Base-by-base conservation (phyloP, 2,888 invertebrate species). In the Drosophila infuscata region DNA sequence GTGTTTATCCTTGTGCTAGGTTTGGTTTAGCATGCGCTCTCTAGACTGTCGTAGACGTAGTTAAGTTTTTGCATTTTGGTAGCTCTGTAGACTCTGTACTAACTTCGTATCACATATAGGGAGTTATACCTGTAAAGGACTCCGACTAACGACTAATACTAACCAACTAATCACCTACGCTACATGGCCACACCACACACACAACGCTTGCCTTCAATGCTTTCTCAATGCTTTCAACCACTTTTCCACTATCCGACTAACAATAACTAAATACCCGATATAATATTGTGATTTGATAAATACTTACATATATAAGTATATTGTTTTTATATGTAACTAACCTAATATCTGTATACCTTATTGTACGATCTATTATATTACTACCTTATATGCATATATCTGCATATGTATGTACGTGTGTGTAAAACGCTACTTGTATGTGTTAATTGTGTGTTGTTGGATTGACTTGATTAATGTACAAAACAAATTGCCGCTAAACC, bases 371-470 rank as follows among this genome's bases (percentile, higher is more conserved):
- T 67, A 83, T 83, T 83, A 82, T 88, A 68, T 85, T 85, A 84
- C 57, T 59, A 58, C 58, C 67, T 60, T 54, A 61, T 67, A 68
- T 56, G 67, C 67, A 74, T 76, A 76, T 70, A 60, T 53, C 58
- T 76, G 66, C 48, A n/a, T 80, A 58, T 70, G 38, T 56, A 56
- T 38, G 29, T 38, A 30, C 73, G 61, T 79, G 74, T 79, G 82
- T 71, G 81, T 78, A 65, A 35, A 82, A 59, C 74, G 82, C 78
- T 78, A 82, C 79, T 82, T 82, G 74, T 90, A 90, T 83, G 90
- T 84, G 83, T 84, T 84, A 79, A 79, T 84, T 90, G 87, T 84
- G 83, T 87, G 81, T 89, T 79, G 79, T 84, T 84, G 84, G 89
- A 87, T 84, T 84, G 90, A 89, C 83, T 83, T 83, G 88, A 74